Percentiles rank a stretch among this genome's conserved stretches.
Conservation (phyloP, 2,888 invertebrate genomes). For the Hipparchia semele region DNA sequence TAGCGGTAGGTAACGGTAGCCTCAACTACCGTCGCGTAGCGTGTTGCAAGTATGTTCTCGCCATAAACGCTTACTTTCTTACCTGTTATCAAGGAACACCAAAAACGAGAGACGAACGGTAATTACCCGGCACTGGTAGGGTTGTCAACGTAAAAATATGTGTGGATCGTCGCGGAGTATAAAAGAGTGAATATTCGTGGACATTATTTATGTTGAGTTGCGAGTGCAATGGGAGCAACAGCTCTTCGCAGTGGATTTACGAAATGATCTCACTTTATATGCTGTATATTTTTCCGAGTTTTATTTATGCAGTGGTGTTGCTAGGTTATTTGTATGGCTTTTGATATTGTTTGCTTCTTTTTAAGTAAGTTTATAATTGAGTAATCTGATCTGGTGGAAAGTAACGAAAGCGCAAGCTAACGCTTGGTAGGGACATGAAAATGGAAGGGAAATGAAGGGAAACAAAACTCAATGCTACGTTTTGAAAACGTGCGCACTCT, state of each 20-base stretch:
- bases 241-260: slow-evolving; percentile 10
- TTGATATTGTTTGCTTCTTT: background rate
- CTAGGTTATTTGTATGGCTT: slow-evolving; percentile 10
- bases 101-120: slow-evolving; percentile 29
- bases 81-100: slow-evolving; percentile 13
- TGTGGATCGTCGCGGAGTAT: slow-evolving; percentile 28
- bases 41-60: no score
- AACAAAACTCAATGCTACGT: no score
- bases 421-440: no score
- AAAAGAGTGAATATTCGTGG: slow-evolving; percentile 35
- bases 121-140: slow-evolving; percentile 33
- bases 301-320: background rate
- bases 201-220: slow-evolving; percentile 39
- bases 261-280: slow-evolving; percentile 10
- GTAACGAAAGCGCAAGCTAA: no score
- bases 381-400: background rate
- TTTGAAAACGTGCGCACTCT: no score
- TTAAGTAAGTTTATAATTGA: background rate
- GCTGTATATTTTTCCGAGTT: slow-evolving; percentile 12
- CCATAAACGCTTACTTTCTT: background rate
- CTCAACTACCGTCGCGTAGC: no score
- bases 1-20: no score
- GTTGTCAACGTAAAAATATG: slow-evolving; percentile 34
- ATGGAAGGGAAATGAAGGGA: no score
- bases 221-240: slow-evolving; percentile 28